A percentile compares a stretch with the other conserved stretches of the same genome.
Conservation (phyloP, 2,113 vertebrate genomes). For the Chionodraco myersi region DNA sequence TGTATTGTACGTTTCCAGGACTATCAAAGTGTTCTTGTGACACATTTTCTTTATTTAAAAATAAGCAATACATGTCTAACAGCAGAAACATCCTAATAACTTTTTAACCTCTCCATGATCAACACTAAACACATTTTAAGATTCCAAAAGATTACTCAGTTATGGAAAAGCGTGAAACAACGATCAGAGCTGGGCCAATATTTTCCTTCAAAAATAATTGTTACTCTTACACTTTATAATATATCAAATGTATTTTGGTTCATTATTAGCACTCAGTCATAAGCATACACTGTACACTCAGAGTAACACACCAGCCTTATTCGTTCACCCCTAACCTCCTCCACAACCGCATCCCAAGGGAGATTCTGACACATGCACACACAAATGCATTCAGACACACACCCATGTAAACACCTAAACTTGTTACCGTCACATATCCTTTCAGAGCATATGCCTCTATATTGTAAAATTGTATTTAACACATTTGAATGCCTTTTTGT, state of each 20-base stretch:
- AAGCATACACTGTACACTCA: constrained; percentile 8
- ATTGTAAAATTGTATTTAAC: neutral
- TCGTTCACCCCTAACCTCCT: constrained; percentile 59
- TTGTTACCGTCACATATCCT: neutral
- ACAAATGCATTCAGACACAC: constrained; percentile 15
- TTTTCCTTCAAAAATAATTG: neutral
- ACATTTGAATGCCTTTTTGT: neutral
- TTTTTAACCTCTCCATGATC: neutral
- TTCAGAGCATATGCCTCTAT: neutral
- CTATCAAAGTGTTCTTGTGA: neutral
- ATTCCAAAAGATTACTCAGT: constrained; percentile 18
- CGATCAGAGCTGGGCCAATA: neutral
- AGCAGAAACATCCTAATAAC: too few relatives aligned
- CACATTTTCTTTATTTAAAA: too few relatives aligned
- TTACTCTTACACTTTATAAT: neutral
- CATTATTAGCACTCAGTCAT: neutral
- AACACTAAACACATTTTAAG: constrained; percentile 4
- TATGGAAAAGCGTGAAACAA: neutral
- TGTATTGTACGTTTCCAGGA: neutral
- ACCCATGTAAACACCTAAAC: constrained; percentile 26
- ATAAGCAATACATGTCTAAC: too few relatives aligned
- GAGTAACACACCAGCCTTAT: constrained; percentile 19
- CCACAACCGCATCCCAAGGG: constrained; percentile 50
- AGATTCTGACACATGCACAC: constrained; percentile 31
- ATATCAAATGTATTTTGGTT: neutral